These are phyloP conservation scores for Muraenolepis orangiensis DNA, from an alignment of 2,797 vertebrate species.

Conservation along the genomic window DNA sequence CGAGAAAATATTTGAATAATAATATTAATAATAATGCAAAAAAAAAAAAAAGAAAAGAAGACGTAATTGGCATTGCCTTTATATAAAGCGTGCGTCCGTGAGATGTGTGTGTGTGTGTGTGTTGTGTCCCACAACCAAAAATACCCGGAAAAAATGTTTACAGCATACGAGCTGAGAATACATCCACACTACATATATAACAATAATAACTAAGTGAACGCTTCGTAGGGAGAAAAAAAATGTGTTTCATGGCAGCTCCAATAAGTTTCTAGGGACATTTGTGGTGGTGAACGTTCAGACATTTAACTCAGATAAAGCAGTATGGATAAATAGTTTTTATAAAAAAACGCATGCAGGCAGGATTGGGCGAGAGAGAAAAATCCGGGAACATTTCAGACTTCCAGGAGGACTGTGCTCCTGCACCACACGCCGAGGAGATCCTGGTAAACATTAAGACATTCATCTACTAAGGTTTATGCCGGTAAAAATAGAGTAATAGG, in stretches of 20 bases:
- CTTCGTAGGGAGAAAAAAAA: slow-evolving; percentile 52
- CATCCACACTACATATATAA: slow-evolving; percentile 27
- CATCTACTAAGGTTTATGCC: slow-evolving; percentile 71
- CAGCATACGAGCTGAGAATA: slow-evolving; percentile 57
- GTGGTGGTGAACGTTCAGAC: slow-evolving; percentile 60
- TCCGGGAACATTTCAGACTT: slow-evolving; percentile 68
- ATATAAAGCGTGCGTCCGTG: slow-evolving; percentile 62
- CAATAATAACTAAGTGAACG: slow-evolving; percentile 65
- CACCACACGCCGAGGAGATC: slow-evolving; percentile 45
- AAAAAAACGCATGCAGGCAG: slow-evolving; percentile 55
- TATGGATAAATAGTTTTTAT: slow-evolving; percentile 53
- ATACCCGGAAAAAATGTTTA: slow-evolving; percentile 60
- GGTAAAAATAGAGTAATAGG: slow-evolving; percentile 69
- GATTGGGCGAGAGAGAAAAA: slow-evolving; percentile 61
- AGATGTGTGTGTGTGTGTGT: no score
- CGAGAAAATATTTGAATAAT: slow-evolving; percentile 47
- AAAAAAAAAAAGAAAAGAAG: no score
- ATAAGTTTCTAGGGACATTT: slow-evolving; percentile 57
- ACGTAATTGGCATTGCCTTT: slow-evolving; percentile 70
- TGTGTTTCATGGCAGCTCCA: slow-evolving; percentile 57
- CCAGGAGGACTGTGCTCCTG: slow-evolving; percentile 31
- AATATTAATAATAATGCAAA: slow-evolving; percentile 9
- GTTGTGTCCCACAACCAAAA: slow-evolving; percentile 54
- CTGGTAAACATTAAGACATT: slow-evolving; percentile 69
- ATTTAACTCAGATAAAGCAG: slow-evolving; percentile 66